Percentiles rank a stretch among this genome's conserved stretches.
Conservation (phyloP, 2,888 invertebrate genomes). For the Pollenia labialis region DNA sequence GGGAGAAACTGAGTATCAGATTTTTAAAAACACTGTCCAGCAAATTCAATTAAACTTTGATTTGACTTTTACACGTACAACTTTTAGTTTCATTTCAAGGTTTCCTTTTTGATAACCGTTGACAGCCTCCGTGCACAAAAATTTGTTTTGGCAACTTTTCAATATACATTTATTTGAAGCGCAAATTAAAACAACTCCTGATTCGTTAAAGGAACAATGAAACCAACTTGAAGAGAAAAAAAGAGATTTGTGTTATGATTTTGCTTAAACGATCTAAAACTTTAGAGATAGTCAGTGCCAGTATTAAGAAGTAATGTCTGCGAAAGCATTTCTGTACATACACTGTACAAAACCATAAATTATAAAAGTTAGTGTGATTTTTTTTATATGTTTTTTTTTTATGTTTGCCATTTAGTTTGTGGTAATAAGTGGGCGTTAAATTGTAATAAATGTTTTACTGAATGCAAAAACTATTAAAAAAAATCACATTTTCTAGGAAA, state of each 20-base stretch:
- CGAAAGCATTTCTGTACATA: conserved; percentile 17
- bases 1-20: conserved; percentile 35
- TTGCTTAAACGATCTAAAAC: conserved; percentile 24
- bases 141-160: conserved; percentile 50
- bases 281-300: conserved; percentile 13
- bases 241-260: conserved; percentile 50
- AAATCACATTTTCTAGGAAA: conserved; percentile 69
- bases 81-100: conserved; percentile 28
- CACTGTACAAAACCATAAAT: conserved; percentile 45
- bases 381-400: background rate
- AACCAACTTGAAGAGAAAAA: conserved; percentile 6
- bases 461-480: conserved; percentile 52
- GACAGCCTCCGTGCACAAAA: conserved; percentile 39
- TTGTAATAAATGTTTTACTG: conserved; percentile 65
- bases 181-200: conserved; percentile 41
- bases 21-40: background rate
- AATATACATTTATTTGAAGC: conserved; percentile 43
- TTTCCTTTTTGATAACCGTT: conserved; percentile 39
- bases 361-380: conserved; percentile 65
- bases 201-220: conserved; percentile 42
- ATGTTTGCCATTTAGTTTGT: conserved; percentile 11
- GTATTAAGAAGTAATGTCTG: conserved; percentile 60
- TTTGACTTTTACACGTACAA: conserved; percentile 18
- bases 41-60: conserved; percentile 34
- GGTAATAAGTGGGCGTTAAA: conserved; percentile 72